phyloP scores from a whole-genome alignment of 2,888 invertebrate genomes.

The Platycheirus rosarum region DNA sequence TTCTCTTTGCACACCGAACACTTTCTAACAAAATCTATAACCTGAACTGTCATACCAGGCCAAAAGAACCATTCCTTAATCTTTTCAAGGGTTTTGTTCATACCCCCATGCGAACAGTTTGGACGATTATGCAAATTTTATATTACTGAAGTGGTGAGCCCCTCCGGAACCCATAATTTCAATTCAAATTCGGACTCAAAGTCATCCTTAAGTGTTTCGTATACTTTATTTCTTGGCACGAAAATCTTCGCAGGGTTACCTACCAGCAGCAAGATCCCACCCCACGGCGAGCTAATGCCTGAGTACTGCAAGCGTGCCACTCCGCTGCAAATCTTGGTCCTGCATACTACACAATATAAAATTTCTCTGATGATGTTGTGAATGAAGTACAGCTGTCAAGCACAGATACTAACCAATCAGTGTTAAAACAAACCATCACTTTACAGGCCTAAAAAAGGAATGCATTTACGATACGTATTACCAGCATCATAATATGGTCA shows the following conservation, averaged over 20 bases:
- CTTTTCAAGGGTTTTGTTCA: neutral
- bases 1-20: conserved; percentile 1
- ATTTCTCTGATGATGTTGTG: neutral
- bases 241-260: no score
- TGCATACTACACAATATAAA: no score
- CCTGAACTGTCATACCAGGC: neutral
- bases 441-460: neutral
- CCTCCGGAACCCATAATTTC: neutral
- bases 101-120: conserved; percentile 15
- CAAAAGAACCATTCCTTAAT: conserved; percentile 13
- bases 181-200: neutral
- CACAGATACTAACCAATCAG: neutral
- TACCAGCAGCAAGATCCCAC: no score
- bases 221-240: no score
- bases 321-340: no score
- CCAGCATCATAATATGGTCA: conserved; percentile 32
- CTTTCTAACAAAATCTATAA: neutral
- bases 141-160: neutral
- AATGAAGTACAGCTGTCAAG: neutral
- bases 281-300: no score
- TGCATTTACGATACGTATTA: neutral
- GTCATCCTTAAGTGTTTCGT: no score
- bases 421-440: conserved; percentile 8
- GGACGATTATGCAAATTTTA: conserved; percentile 6
- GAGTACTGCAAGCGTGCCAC: no score